Evolutionary conservation across 2,888 invertebrate genomes (phyloP), one percentile per base, ranked within the genome.

Genomic region (Drosophila parthenogenetica): DNA sequence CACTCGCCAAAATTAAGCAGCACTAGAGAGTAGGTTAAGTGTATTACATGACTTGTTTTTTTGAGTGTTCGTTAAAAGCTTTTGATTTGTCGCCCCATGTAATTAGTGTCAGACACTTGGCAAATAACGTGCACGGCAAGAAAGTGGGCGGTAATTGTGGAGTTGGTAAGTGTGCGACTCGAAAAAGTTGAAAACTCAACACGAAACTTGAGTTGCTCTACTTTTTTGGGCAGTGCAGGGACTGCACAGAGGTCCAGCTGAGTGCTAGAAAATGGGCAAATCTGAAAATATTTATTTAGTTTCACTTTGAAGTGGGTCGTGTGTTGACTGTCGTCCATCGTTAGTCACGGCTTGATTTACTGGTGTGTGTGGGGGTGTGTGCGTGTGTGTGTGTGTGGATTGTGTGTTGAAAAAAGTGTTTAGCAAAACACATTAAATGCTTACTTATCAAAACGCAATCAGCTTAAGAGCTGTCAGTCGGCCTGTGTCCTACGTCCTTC

Each of bases 341-440:
- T 55, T 66, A 63, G 62, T 71, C 60, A 71, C 49, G 69, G 71
- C 14, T 46, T 17, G 62, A 16, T 40, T 40, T 50, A 50, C 10
- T 40, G 62, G 69, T 50, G 64, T 57, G 64, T 22, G 74, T 66
- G 76, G 73, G 67, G 32, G 42, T 53, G 29, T 46, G 40, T 35
- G 45, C 37, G 54, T 62, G 62, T 39, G 61, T 67, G 62, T 40
- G 48, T 62, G 55, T 42, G 43, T 35, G 61, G 53, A 32, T 59
- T 42, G 77, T 72, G 82, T 81, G 77, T 85, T 74, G 72, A 62
- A 68, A 77, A 75, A 69, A 67, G 60, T 86, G 82, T 81, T 83
- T 77, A 81, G 83, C 69, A 83, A 88, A 89, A 87, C 81, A 77
- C 87, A 89, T 89, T 87, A 89, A 89, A 87, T 89, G 85, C 89